Evolutionary conservation across 2,113 vertebrate species (phyloP), one percentile per base, ranked within the genome.

Genomic region (Strix uralensis): DNA sequence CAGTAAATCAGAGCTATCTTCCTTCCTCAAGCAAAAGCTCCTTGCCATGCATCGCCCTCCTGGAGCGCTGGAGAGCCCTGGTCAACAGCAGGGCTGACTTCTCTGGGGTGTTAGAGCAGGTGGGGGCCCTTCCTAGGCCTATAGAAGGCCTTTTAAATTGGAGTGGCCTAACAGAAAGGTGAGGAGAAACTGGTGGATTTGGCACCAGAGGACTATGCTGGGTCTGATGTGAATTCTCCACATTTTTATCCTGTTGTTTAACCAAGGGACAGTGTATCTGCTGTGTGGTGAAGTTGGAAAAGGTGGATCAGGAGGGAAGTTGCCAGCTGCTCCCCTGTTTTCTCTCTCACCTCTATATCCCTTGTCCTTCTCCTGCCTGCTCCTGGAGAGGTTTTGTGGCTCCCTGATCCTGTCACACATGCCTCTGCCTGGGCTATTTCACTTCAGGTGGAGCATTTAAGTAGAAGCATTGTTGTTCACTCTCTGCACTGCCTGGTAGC

Each of bases 21-120:
- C 42, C 51, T 83, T 23, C 55, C 52, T 75, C 61, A 26, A 91
- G 47, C 32, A 46, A 77, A 58, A 92, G 17, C 63, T 72, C 12
- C 10, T 65, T 77, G 57, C 55, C 1, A 4, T 46, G 12, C 12
- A 13, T 34, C 0, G 0, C n/a, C 34, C 29, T 34, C 29, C 34
- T 23, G 69, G 71, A 9, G 12, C 23, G 62, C 51, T n/a, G 13
- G 55, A 38, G 49, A 67, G 61, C 23, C 34, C 30, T 42, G 65
- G 4, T 18, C 42, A 14, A 5, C 23, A 20, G 49, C 40, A 61
- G 49, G 36, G 5, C 30, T 77, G 71, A 36, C 30, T 66, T 38
- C 52, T 74, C 58, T 23, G 25, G 42, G 27, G 3, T 25, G 8
- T 55, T 44, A 30, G 9, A 62, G 81, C 51, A 30, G 16, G 15